Evolutionary conservation across 2,113 vertebrate species (phyloP), one percentile per base, ranked within the genome.

Genomic region (Fulica atra): DNA sequence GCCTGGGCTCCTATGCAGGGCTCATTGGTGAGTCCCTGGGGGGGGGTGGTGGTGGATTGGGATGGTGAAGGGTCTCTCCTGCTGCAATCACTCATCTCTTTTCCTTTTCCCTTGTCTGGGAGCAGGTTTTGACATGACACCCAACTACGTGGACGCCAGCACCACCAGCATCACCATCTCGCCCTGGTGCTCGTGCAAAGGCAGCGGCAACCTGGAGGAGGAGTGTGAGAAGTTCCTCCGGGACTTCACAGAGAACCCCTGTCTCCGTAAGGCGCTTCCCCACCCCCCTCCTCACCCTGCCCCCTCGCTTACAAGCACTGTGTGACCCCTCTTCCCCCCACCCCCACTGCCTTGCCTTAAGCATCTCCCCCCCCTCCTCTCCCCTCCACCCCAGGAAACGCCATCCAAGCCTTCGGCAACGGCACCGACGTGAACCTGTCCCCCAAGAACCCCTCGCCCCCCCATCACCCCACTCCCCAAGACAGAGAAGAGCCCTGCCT

Each of bases 131-230:
- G 99, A 99, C 31, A 98, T 99, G 97, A 99, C 99, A 0, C 99
- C 99, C 59, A 99, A 99, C 98, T 99, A 99, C 8, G 92, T 99
- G 4, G 98, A 99, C 46, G 98, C 98, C 83, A 99, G 97, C 92
- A 98, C 98, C 94, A 97, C 97, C 63, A 98, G 98, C 97, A 98
- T 99, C 86, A 98, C 98, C 88, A 98, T 99, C 76, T 99, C 99
- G 0, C 99, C 99, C 2, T 99, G 98, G 98, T 99, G 99, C 90
- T 98, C 98, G 69, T 99, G 99, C 93, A 98, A 96, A 33, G 99
- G 99, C 89, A 99, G 99, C 0, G 99, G 99, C 44, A 99, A 99
- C 92, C 96, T 99, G 95, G 99, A 99, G 73, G 99, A 99, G 68
- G 98, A 99, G 29, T 99, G 99, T 9, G 96, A 98, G 93, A 98